These are phyloP conservation scores for Drosophila testacea DNA, from an alignment of 2,888 invertebrate species.

Conservation along the genomic window DNA sequence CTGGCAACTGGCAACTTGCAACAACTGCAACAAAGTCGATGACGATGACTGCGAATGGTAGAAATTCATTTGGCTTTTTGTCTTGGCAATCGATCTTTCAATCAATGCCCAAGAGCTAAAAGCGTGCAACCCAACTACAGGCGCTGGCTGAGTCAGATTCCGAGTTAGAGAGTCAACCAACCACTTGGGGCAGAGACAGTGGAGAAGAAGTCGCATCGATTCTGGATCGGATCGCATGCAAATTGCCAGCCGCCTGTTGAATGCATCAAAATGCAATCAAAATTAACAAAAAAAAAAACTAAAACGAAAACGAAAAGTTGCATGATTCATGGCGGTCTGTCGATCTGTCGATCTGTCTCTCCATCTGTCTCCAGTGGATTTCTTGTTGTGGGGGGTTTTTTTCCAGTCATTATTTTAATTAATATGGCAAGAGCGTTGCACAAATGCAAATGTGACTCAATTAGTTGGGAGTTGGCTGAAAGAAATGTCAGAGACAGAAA, in stretches of 20 bases:
- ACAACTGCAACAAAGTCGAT: slow-evolving; percentile 21
- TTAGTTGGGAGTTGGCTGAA: slow-evolving; percentile 53
- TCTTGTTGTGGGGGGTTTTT: slow-evolving; percentile 17
- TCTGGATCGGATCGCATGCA: slow-evolving; percentile 59
- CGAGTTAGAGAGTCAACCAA: too few species aligned
- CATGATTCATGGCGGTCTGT: slow-evolving; percentile 58
- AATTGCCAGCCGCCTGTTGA: slow-evolving; percentile 59
- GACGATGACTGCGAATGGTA: slow-evolving; percentile 33
- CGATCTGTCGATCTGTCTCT: slow-evolving; percentile 3
- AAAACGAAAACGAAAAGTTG: slow-evolving; percentile 22
- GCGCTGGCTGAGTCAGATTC: slow-evolving; percentile 17
- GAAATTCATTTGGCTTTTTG: slow-evolving; percentile 76
- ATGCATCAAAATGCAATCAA: slow-evolving; percentile 83
- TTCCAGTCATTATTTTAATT: slow-evolving; percentile 70
- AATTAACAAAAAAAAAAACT: slow-evolving; percentile 66
- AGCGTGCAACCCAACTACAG: slow-evolving; percentile 53
- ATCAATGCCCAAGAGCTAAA: slow-evolving; percentile 75
- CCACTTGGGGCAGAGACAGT: not conserved
- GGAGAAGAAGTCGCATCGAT: slow-evolving; percentile 40
- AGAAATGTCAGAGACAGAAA: slow-evolving; percentile 51
- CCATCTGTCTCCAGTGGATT: slow-evolving; percentile 20
- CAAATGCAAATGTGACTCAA: slow-evolving; percentile 68
- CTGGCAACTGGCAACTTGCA: slow-evolving; percentile 45
- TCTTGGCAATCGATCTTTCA: slow-evolving; percentile 80
- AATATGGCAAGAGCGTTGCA: slow-evolving; percentile 60